Conservation (phyloP, 2,888 invertebrate genomes). For the Melipona bicolor region DNA sequence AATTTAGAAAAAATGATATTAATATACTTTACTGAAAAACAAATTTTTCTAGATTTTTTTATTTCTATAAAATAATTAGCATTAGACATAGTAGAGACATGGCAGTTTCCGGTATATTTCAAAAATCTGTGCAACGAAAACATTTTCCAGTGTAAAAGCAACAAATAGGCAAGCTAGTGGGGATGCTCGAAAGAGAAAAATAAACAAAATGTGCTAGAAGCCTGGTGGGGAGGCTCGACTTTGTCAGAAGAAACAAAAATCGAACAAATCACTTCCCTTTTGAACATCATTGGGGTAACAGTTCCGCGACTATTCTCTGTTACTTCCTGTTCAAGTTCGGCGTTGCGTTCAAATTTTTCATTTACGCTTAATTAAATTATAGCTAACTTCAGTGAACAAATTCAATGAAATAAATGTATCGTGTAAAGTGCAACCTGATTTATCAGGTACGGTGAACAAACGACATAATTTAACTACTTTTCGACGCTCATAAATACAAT, state of each 20-base stretch:
- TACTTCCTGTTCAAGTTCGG: slow-evolving; percentile 20
- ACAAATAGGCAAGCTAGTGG: slow-evolving; percentile 10
- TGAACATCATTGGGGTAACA: slow-evolving; percentile 33
- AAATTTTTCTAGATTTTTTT: not conserved
- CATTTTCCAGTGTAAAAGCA: not conserved
- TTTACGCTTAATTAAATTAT: not conserved
- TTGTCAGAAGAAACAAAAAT: slow-evolving; percentile 50
- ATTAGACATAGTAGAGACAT: not conserved
- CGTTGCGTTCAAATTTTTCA: not conserved
- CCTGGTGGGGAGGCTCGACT: slow-evolving; percentile 40
- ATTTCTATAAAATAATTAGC: not conserved
- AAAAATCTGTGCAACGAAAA: not conserved
- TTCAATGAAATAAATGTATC: not conserved
- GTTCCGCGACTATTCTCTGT: not conserved
- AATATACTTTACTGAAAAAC: too few relatives aligned
- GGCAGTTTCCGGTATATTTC: not conserved
- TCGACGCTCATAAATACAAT: not conserved
- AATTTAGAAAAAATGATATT: too few relatives aligned
- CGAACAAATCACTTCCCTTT: slow-evolving; percentile 37
- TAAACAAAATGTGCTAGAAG: slow-evolving; percentile 19
- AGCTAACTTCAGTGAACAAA: not conserved
- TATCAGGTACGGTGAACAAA: slow-evolving; percentile 15
- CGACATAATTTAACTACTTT: not conserved
- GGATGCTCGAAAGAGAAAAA: slow-evolving; percentile 13
- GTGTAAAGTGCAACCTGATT: not conserved